Conservation (phyloP, 2,113 vertebrate species). For the Arothron firmamentum region DNA sequence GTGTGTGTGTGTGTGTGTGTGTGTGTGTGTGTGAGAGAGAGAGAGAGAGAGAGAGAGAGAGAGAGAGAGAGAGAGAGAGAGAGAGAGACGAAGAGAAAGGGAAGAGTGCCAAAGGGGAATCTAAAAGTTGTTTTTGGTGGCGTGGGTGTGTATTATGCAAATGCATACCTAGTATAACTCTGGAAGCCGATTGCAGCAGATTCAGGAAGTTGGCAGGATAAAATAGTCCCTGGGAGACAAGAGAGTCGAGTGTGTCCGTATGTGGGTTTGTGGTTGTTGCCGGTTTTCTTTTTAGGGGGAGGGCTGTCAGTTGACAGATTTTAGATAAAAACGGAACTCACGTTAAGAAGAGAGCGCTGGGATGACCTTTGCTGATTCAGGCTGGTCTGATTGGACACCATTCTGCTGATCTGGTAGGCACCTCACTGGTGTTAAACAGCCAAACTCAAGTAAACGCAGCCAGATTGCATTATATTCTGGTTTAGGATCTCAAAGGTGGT, state of each 20-base stretch:
- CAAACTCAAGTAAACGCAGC: background rate
- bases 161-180: conserved; percentile 48
- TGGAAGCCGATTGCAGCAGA: conserved; percentile 55
- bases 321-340: conserved; percentile 16
- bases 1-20: too few relatives aligned
- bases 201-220: conserved; percentile 67
- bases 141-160: conserved; percentile 64
- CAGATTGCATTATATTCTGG: too few relatives aligned
- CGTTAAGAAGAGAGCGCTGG: background rate
- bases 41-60: too few relatives aligned
- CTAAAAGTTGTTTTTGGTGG: conserved; percentile 27
- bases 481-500: background rate
- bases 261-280: conserved; percentile 8
- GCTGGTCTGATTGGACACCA: conserved; percentile 27
- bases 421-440: background rate
- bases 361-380: conserved; percentile 11
- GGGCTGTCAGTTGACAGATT: too few relatives aligned
- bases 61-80: too few relatives aligned
- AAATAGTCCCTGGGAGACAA: conserved; percentile 62
- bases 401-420: conserved; percentile 62
- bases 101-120: conserved; percentile 19
- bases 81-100: background rate
- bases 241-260: conserved; percentile 48
- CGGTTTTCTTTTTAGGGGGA: too few relatives aligned
- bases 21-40: too few relatives aligned